phyloP scores from a whole-genome alignment of 2,113 vertebrate genomes.

The Telmatochromis sp. region DNA sequence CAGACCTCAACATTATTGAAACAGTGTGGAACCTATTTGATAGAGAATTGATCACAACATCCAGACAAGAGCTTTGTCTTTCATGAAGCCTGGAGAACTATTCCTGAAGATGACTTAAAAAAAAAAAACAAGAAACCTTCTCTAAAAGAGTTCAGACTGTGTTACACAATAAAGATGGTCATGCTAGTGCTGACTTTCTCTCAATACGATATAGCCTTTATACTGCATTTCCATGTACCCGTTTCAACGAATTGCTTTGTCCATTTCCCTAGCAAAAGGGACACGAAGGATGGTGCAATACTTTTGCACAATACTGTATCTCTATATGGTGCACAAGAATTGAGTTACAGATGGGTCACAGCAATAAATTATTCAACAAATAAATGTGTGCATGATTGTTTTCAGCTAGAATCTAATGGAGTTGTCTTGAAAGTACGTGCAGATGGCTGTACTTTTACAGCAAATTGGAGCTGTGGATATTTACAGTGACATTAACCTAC shows the following conservation, averaged over 20 bases:
- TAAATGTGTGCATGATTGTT: neutral
- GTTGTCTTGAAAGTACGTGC: neutral
- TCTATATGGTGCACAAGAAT: neutral
- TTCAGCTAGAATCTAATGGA: neutral
- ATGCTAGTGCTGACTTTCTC: neutral
- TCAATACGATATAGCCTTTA: neutral
- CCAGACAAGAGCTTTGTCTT: neutral
- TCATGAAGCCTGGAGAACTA: neutral
- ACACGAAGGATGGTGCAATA: neutral
- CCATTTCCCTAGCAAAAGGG: neutral
- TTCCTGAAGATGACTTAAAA: neutral
- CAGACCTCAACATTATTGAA: neutral
- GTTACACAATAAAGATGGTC: neutral
- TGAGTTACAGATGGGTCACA: neutral
- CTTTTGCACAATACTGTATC: neutral
- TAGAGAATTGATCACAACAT: neutral
- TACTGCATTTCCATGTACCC: neutral
- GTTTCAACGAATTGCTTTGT: neutral
- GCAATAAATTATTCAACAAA: neutral
- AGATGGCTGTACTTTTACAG: neutral
- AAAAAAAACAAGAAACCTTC: neutral
- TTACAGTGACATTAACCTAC: constrained; percentile 20
- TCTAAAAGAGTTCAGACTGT: neutral
- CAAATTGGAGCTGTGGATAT: neutral
- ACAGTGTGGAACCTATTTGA: neutral